Evolutionary conservation across 2,888 invertebrate genomes (phyloP).

Genomic region (Agrochola macilenta): DNA sequence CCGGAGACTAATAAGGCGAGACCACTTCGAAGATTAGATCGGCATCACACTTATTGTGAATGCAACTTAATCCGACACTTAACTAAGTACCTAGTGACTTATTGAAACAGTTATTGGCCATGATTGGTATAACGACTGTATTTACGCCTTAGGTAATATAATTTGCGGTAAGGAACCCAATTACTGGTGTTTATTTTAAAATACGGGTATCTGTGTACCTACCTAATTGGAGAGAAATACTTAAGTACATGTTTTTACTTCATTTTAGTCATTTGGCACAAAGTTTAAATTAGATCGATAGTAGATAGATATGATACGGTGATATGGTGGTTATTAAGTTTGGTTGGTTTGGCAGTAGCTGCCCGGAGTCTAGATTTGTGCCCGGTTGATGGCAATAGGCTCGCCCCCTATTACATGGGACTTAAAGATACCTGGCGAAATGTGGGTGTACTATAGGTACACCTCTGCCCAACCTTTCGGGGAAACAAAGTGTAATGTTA

Average conservation of each 20-base stretch:
- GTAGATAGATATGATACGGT: no score
- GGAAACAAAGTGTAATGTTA: no score
- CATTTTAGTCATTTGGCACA: not conserved
- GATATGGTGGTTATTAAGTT: no score
- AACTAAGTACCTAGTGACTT: not conserved
- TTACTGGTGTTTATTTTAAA: constrained; percentile 40
- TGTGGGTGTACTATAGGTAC: no score
- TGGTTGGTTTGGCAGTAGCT: no score
- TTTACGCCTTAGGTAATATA: constrained; percentile 23
- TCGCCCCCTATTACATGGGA: no score
- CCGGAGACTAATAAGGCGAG: no score
- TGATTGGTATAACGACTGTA: constrained; percentile 32
- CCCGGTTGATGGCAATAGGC: no score
- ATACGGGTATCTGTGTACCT: not conserved
- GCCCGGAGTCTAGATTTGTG: no score
- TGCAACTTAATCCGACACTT: not conserved
- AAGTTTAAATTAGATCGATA: not conserved
- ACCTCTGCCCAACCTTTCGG: no score
- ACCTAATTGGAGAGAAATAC: not conserved
- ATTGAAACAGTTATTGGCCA: constrained; percentile 26
- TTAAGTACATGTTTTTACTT: not conserved
- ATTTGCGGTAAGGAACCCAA: constrained; percentile 28
- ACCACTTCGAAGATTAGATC: not conserved
- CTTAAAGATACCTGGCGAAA: no score
- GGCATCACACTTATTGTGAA: not conserved